Evolutionary conservation across 2,797 vertebrate species (phyloP), one percentile per base, ranked within the genome.

Genomic region (Erethizon dorsatum): DNA sequence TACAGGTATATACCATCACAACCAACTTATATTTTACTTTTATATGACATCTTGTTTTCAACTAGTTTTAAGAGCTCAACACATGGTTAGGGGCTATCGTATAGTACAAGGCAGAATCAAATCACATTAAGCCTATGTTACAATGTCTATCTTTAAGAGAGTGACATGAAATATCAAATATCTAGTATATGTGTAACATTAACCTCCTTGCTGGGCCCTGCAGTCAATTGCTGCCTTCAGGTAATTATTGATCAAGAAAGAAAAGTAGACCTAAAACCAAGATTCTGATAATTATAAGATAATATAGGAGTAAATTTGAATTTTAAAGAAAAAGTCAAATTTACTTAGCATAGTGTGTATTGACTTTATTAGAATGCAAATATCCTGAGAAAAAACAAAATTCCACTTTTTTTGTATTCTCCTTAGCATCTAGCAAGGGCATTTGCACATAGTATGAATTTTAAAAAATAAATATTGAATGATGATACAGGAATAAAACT

Each of bases 361-460:
- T 85, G 69, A 90, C 28, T 33, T 83, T 93, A 86, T 88, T 90
- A 77, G 28, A 84, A 83, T 83, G 22, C 31, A 97, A 59, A 88
- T 82, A 93, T n/a, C 9, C 50, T 65, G 11, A 61, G 17, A 28
- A 20, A 88, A 69, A 52, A 10, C 45, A 77, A 80, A 86, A 28
- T 45, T 31, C 26, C 28, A n/a, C 7, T 92, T 22, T 57, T 85
- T 95, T 59, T 56, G 1, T 63, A 57, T 90, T 89, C 11, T 85
- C 14, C 9, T 57, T 79, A 91, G 20, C 61, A 90, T 78, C 17
- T 87, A 90, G 5, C 31, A 95, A 80, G 45, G 31, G 7, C 4
- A 65, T 15, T 91, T 90, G 14, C 33, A 90, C 2, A 50, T 31
- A 77, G 2, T 50, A 94, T 37, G 24, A 83, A 80, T 3, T 88